Evolutionary conservation across 2,113 vertebrate genomes (phyloP).

Genomic region (Caranx ignobilis): DNA sequence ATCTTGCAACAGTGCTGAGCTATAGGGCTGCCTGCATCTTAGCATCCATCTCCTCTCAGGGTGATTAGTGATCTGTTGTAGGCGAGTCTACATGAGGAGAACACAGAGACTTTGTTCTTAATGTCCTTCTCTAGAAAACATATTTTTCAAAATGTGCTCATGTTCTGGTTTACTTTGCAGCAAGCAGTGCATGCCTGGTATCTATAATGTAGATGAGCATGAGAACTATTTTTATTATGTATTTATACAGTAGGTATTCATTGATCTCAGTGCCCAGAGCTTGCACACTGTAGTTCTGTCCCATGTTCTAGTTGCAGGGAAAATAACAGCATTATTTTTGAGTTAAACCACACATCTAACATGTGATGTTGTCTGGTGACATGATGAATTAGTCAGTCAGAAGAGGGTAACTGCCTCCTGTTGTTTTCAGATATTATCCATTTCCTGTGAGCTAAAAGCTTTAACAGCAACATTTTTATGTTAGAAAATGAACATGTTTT

Average conservation of each 20-base stretch:
- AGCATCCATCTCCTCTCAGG: background rate
- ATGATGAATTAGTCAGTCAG: conserved; percentile 31
- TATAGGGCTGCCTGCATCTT: background rate
- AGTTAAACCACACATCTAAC: conserved; percentile 7
- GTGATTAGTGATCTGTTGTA: conserved; percentile 13
- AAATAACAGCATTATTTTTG: background rate
- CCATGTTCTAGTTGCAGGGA: background rate
- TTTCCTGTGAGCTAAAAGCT: conserved; percentile 21
- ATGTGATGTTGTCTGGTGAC: conserved; percentile 8
- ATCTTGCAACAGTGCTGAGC: background rate
- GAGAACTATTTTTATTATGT: no score
- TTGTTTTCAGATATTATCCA: conserved; percentile 10
- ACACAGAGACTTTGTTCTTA: background rate
- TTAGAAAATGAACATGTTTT: conserved; percentile 63
- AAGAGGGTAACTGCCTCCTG: conserved; percentile 5
- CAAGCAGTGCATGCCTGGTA: background rate
- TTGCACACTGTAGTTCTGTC: background rate
- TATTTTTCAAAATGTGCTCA: background rate
- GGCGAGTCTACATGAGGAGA: background rate
- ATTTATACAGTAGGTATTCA: background rate
- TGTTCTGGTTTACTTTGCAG: background rate
- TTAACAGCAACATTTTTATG: conserved; percentile 31
- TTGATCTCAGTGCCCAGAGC: no score
- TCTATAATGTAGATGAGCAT: background rate
- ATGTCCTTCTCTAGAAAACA: background rate